These are phyloP conservation scores for Triops longicaudatus DNA, from an alignment of 1,140 invertebrate species.

Conservation along the genomic window DNA sequence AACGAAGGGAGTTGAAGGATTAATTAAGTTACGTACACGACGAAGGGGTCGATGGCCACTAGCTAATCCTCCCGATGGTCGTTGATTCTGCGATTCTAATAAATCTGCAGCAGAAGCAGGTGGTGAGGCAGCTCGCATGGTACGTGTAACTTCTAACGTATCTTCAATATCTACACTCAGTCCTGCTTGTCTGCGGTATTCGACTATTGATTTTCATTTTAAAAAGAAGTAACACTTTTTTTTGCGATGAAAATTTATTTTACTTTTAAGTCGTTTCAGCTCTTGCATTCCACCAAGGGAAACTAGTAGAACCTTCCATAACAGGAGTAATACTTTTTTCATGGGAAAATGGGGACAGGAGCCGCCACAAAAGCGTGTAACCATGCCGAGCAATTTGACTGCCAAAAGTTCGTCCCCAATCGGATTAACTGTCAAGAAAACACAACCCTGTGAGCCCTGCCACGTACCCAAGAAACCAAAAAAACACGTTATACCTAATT, in stretches of 20 bases:
- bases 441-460: neutral
- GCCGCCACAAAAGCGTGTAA: conserved; percentile 88
- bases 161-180: conserved; percentile 76
- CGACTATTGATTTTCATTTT: conserved; percentile 36
- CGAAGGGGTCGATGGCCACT: conserved; percentile 48
- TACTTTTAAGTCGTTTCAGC: conserved; percentile 61
- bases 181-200: conserved; percentile 59
- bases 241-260: neutral
- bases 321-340: conserved; percentile 89
- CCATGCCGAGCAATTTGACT: conserved; percentile 85
- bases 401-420: conserved; percentile 72
- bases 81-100: conserved; percentile 76
- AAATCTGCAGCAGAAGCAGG: conserved; percentile 86
- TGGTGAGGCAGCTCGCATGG: conserved; percentile 89
- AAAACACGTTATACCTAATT: conserved; percentile 53
- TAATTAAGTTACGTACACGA: conserved; percentile 42
- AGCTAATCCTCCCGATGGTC: conserved; percentile 45
- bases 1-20: neutral
- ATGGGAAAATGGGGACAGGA: conserved; percentile 92
- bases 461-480: neutral
- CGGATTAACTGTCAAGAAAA: conserved; percentile 36
- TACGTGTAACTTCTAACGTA: conserved; percentile 81
- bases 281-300: conserved; percentile 80
- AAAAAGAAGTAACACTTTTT: conserved; percentile 5
- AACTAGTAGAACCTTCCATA: conserved; percentile 91